phyloP scores from a whole-genome alignment of 2,797 vertebrate genomes.

The Knipowitschia caucasica region DNA sequence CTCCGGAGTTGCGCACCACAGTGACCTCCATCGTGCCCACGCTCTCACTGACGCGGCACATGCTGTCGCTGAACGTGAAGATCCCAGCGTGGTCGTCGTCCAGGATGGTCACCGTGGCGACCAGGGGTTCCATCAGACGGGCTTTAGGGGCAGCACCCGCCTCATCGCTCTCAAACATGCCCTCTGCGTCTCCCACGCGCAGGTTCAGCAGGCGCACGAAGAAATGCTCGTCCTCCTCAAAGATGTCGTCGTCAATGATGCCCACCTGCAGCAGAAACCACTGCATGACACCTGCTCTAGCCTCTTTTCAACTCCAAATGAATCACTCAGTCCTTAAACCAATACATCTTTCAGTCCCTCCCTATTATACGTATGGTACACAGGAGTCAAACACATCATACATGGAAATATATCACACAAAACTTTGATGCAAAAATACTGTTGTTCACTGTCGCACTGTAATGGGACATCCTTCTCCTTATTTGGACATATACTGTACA shows the following conservation, averaged over 20 bases:
- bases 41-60: constrained; percentile 87
- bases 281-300: neutral
- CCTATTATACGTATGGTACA: too few species aligned
- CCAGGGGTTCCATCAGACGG: constrained; percentile 80
- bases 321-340: too few species aligned
- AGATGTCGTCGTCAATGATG: constrained; percentile 94
- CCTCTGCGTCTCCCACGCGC: constrained; percentile 86
- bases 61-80: constrained; percentile 87
- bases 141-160: constrained; percentile 79
- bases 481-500: too few species aligned
- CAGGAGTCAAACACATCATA: too few species aligned
- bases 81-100: constrained; percentile 97
- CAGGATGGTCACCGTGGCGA: constrained; percentile 91
- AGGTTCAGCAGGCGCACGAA: constrained; percentile 86
- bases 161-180: constrained; percentile 88
- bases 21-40: constrained; percentile 89
- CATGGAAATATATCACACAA: too few species aligned
- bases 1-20: constrained; percentile 88
- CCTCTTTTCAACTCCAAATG: neutral
- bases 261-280: constrained; percentile 70
- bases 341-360: too few species aligned
- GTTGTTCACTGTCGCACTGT: neutral
- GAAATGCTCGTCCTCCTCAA: constrained; percentile 94
- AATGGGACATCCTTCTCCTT: too few species aligned
- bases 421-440: too few species aligned